These are phyloP conservation scores for Tricholauxania praeusta DNA, from an alignment of 2,888 invertebrate species.

Conservation along the genomic window DNA sequence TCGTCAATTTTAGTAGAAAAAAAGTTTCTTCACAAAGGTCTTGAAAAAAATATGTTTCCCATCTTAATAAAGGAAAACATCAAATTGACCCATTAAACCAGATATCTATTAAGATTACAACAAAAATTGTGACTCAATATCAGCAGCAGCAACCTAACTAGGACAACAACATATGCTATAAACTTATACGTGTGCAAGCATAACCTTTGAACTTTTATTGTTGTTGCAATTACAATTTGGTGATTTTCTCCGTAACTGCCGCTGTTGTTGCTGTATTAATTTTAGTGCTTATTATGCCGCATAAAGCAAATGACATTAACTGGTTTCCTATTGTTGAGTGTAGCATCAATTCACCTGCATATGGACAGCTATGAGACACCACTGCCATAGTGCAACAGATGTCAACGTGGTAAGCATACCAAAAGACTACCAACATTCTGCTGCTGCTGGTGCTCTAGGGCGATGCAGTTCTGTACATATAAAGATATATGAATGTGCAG, in stretches of 20 bases:
- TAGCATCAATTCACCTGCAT: neutral
- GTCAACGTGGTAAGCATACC: neutral
- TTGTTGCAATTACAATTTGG: neutral
- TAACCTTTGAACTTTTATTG: neutral
- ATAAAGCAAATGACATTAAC: conserved; percentile 12
- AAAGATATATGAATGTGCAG: neutral
- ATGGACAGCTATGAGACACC: neutral
- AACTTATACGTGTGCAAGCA: too few relatives aligned
- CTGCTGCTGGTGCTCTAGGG: neutral
- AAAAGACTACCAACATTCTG: neutral
- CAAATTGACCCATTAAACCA: conserved; percentile 3
- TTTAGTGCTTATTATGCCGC: conserved; percentile 2
- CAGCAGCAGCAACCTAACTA: neutral
- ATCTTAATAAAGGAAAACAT: neutral
- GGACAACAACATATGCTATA: neutral
- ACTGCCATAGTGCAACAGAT: neutral
- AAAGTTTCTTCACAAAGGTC: too few relatives aligned
- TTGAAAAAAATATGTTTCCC: too few relatives aligned
- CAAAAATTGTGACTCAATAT: neutral
- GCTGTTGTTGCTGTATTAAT: neutral
- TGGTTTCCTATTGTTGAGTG: neutral
- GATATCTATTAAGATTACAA: neutral
- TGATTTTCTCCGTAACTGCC: too few relatives aligned
- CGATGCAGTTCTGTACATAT: too few relatives aligned
- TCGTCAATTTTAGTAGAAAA: too few relatives aligned